A percentile compares a stretch with the other conserved stretches of the same genome.
Evolutionary conservation across 2,113 vertebrate genomes (phyloP).

Genomic region (Datnioides undecimradiatus): DNA sequence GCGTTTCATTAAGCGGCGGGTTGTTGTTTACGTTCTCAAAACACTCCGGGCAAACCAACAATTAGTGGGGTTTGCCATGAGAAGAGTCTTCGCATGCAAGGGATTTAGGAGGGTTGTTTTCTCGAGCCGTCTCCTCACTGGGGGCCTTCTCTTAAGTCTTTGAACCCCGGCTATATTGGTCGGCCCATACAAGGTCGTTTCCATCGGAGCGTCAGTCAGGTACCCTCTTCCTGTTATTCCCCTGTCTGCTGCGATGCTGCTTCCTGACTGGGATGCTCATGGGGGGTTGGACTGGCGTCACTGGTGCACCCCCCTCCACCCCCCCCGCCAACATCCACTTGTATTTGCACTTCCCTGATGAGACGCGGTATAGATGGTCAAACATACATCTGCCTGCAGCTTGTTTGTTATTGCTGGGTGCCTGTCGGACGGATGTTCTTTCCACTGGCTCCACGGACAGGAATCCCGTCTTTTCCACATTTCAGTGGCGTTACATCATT

Average conservation of each 20-base stretch:
- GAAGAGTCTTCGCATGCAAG: slow-evolving; percentile 48
- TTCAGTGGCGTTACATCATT: background rate
- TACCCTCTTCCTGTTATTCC: slow-evolving; percentile 78
- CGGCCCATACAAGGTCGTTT: slow-evolving; percentile 41
- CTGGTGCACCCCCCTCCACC: background rate
- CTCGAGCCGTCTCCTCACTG: slow-evolving; percentile 39
- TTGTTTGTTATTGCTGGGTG: slow-evolving; percentile 50
- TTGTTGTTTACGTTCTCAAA: slow-evolving; percentile 52
- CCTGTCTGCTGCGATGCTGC: slow-evolving; percentile 48
- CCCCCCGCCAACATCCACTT: too few relatives aligned
- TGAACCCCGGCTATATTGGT: slow-evolving; percentile 58
- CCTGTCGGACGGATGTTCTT: slow-evolving; percentile 6
- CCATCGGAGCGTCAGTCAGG: slow-evolving; percentile 53
- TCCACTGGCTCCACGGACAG: background rate
- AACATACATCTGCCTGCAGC: slow-evolving; percentile 6
- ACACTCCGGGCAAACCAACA: slow-evolving; percentile 54
- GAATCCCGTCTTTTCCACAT: slow-evolving; percentile 18
- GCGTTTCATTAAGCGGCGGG: slow-evolving; percentile 52
- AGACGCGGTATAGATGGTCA: slow-evolving; percentile 42
- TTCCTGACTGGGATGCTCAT: slow-evolving; percentile 69
- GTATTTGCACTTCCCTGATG: slow-evolving; percentile 18
- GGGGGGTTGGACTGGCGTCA: slow-evolving; percentile 52
- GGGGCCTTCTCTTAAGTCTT: slow-evolving; percentile 52
- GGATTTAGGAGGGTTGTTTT: slow-evolving; percentile 37
- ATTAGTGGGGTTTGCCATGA: slow-evolving; percentile 58